Base-by-base conservation (phyloP, 64 coral and sea anemone species). In the Montipora capricornis region DNA sequence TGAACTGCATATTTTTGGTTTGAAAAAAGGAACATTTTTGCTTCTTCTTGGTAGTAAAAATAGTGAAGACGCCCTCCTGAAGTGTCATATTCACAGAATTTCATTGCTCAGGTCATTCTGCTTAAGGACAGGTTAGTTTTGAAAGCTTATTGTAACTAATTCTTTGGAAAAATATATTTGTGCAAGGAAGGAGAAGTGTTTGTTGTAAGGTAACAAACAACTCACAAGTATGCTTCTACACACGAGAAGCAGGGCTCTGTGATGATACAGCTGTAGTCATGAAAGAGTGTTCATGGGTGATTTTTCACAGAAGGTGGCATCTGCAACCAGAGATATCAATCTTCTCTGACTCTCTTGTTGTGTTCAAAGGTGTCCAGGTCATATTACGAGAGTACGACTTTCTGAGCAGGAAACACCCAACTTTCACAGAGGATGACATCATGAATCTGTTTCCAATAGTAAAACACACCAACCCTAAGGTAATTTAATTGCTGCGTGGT, bases 391-490 rank as follows among this genome's bases (percentile, higher is more conserved):
- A 96, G 22, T 99, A 99, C 49, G 98, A 99, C 77, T 99, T 99
- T 46, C 57, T 78, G 51, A 95, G 89, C 45, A 96, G 91, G 80
- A 99, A 96, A 83, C 92, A 89, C 15, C 78, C 95, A 29, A 95
- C 98, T 2, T 99, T 99, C 73, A 84, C 70, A 75, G 98, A 99
- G 55, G 98, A 99, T 79, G 95, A 99, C 84, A 94, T 99, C 9
- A 94, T 99, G 85, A 99, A 99, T 76, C 74, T 99, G 53, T 99
- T 96, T 82, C 98, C 98, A 4, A 75, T 99, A 10, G 95, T 99
- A 6, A 99, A 99, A 90, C 98, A 99, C 14, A 92, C 95, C 17
- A 99, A 96, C 53, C 95, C 95, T 44, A 99, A 99, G 95, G 98
- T 96, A 89, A 69, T 12, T 3, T 12, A 64, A 57, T 57, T 55